Base-by-base conservation (phyloP, 2,888 invertebrate species). In the Julus scanicus region DNA sequence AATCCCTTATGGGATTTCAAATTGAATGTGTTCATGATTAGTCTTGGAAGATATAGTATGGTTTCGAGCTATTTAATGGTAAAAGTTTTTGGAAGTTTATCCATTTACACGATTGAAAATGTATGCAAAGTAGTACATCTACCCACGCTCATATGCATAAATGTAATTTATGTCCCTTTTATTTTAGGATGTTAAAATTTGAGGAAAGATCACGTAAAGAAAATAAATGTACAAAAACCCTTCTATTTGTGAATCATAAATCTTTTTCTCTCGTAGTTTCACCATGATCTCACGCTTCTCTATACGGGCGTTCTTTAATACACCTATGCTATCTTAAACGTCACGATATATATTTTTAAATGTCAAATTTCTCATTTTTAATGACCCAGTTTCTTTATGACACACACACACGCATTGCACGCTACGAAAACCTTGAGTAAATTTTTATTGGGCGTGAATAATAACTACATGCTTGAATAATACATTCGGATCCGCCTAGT, bases 391-490 rank as follows among this genome's bases (percentile, higher is more conserved):
- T 63, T 63, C 48, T 48, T 15, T 63, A 63, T 63, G 57, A 63
- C 57, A 63, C n/a, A n/a, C n/a, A n/a, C n/a, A n/a, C 57, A 63
- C 57, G 57, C n/a, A 6, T 63, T 63, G n/a, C 57, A 63, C 57
- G 57, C 57, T 63, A 63, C 57, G 57, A 63, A 57, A 63, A 63
- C 57, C 57, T 63, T 63, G 57, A 63, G 57, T 63, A n/a, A 63
- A 63, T 63, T 63, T 63, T 63, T 63, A 63, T 63, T 63, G 57
- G 57, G 57, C 57, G 57, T 63, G 57, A 63, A 63, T 63, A 63
- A 5, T 63, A 63, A 17, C 57, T 63, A 2, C 57, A 15, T n/a
- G 57, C 57, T 63, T 63, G 15, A n/a, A 63, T 63, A 63, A 63
- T 63, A 15, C 57, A 63, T 63, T 63, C 57, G 53, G 53, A 53